Base-by-base conservation (phyloP, 1,140 invertebrate species). In the Plectus sambesii region DNA sequence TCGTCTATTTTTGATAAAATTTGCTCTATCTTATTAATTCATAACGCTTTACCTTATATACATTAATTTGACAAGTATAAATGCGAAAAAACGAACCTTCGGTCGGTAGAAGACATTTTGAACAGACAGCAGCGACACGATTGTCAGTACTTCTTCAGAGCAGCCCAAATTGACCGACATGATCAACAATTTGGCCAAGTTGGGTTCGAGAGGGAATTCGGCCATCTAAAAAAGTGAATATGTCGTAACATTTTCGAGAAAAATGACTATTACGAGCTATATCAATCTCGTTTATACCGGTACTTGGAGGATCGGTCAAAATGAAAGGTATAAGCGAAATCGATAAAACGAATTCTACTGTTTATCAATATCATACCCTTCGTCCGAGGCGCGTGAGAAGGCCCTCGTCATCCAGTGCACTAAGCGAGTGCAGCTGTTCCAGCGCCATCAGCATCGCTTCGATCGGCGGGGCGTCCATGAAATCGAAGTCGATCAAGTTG, bases 161-260 rank as follows among this genome's bases (percentile, higher is more conserved):
- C 93, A 99, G 54, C 87, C 84, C n/a, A 98, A 73, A 25, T 94
- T 85, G 1, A 98, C 93, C 0, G 90, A 96, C 89, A 97, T 97
- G 36, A 99, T 97, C 0, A 99, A 74, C 80, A 98, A 92, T 75
- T 99, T 99, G 0, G 90, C 89, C n/a, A 97, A 75, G 72, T 90
- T 92, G 0, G 94, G 94, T 64, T 99, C 94, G 36, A 99, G 70
- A 0, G 94, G 94, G 69, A 99, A 99, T 73, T 98, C 94, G 0
- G 93, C 93, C 94, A 99, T 99, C 79, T 84, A 39, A 47, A 47
- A 17, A n/a, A n/a, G 27, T 12, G 9, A 29, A 29, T 24, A n/a
- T n/a, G n/a, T n/a, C n/a, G n/a, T n/a, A n/a, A n/a, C n/a, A n/a
- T n/a, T n/a, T n/a, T n/a, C n/a, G n/a, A n/a, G n/a, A n/a, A n/a